phyloP scores from a whole-genome alignment of 2,888 invertebrate species.

The Empis livida region DNA sequence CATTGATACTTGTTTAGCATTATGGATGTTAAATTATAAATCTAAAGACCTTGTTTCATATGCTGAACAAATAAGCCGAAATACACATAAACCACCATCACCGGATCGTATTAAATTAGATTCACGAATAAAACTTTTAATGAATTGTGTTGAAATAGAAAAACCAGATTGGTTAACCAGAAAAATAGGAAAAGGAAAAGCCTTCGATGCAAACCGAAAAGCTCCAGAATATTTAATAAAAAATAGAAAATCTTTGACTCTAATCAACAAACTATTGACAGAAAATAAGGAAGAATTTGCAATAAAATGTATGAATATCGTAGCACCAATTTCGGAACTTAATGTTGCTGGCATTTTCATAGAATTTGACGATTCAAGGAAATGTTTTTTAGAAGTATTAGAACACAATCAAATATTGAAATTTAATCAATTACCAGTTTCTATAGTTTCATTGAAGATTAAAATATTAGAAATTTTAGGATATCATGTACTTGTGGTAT shows the following conservation, averaged over 20 bases:
- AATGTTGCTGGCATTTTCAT: slow-evolving; percentile 28
- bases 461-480: slow-evolving; percentile 22
- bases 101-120: slow-evolving; percentile 27
- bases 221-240: slow-evolving; percentile 24
- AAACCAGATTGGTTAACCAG: slow-evolving; percentile 19
- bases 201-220: slow-evolving; percentile 18
- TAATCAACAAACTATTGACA: slow-evolving; percentile 17
- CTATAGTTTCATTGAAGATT: slow-evolving; percentile 24
- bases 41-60: slow-evolving; percentile 22
- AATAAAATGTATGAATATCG: slow-evolving; percentile 19
- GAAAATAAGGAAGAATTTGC: slow-evolving; percentile 13
- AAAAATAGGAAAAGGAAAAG: slow-evolving; percentile 4
- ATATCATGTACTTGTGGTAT: slow-evolving; percentile 24
- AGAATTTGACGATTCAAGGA: slow-evolving; percentile 12
- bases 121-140: slow-evolving; percentile 25
- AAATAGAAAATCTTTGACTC: slow-evolving; percentile 17
- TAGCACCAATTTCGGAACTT: slow-evolving; percentile 26
- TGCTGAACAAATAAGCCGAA: slow-evolving; percentile 13
- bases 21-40: slow-evolving; percentile 26
- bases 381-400: slow-evolving; percentile 22
- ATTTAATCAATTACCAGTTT: slow-evolving; percentile 22
- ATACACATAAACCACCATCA: too few species aligned
- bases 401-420: slow-evolving; percentile 21
- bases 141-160: slow-evolving; percentile 27
- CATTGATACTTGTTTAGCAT: slow-evolving; percentile 25